phyloP scores from a whole-genome alignment of 2,888 invertebrate species.

The Orthosia gothica region DNA sequence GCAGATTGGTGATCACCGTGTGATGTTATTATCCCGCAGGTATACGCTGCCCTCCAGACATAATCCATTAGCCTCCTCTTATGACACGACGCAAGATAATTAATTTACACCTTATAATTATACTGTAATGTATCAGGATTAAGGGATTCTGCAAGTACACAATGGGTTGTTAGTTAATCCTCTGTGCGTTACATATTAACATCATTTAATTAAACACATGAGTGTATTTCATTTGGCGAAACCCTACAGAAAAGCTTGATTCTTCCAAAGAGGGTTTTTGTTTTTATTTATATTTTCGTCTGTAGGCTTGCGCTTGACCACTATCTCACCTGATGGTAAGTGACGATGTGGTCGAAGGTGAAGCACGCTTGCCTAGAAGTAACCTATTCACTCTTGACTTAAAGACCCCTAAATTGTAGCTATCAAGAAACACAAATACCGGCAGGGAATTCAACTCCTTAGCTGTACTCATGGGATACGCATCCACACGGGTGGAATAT shows the following conservation, averaged over 20 bases:
- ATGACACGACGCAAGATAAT: conserved; percentile 48
- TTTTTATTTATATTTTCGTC: too few relatives aligned
- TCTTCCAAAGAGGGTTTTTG: background rate
- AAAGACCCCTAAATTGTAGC: too few relatives aligned
- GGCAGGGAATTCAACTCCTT: too few relatives aligned
- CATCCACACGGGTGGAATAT: too few relatives aligned
- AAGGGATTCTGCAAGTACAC: conserved; percentile 29
- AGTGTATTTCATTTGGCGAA: background rate
- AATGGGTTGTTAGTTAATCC: conserved; percentile 34
- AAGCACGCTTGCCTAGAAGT: too few relatives aligned
- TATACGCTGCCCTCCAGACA: conserved; percentile 33
- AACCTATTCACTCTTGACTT: too few relatives aligned
- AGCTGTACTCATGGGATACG: too few relatives aligned
- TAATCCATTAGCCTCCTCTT: conserved; percentile 45
- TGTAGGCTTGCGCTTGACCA: too few relatives aligned
- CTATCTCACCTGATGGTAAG: too few relatives aligned
- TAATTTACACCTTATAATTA: conserved; percentile 53
- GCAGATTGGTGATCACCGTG: conserved; percentile 34
- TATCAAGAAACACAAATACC: too few relatives aligned
- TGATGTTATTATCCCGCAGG: conserved; percentile 41
- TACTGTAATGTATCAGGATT: conserved; percentile 56
- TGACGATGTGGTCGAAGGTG: too few relatives aligned
- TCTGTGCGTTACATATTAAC: background rate
- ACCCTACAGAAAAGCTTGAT: background rate
- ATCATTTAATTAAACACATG: conserved; percentile 19